Percentiles rank a stretch among this genome's conserved stretches.
Conservation (phyloP, 2,888 invertebrate genomes). For the Pardosa pseudoannulata region DNA sequence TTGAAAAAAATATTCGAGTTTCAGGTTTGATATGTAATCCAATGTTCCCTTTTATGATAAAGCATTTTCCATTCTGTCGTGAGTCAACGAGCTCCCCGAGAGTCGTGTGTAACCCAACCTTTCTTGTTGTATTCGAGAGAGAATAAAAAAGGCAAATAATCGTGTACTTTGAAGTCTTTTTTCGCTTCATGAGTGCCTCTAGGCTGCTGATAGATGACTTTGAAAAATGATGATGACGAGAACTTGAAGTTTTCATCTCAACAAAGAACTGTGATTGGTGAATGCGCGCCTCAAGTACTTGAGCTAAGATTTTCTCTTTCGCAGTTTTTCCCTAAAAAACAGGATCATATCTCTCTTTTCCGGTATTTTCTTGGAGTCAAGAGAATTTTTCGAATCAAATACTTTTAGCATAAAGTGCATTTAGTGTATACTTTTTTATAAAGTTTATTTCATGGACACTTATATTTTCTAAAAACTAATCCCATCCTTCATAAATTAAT, state of each 20-base stretch:
- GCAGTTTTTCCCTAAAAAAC: background rate
- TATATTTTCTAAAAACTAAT: too few relatives aligned
- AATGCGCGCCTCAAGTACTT: slow-evolving; percentile 39
- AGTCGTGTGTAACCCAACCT: too few relatives aligned
- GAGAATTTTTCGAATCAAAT: slow-evolving; percentile 23
- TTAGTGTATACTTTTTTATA: background rate
- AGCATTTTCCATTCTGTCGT: too few relatives aligned
- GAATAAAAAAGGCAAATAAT: background rate
- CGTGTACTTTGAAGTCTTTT: background rate
- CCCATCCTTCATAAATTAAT: too few relatives aligned
- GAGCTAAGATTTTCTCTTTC: slow-evolving; percentile 9
- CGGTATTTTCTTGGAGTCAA: slow-evolving; percentile 11
- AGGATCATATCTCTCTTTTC: slow-evolving; percentile 31
- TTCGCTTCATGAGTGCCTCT: slow-evolving; percentile 33
- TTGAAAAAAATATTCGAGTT: too few relatives aligned
- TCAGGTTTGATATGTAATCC: too few relatives aligned
- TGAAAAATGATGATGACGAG: slow-evolving; percentile 68
- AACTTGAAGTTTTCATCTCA: slow-evolving; percentile 54
- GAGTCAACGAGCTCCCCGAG: too few relatives aligned
- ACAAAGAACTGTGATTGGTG: slow-evolving; percentile 68
- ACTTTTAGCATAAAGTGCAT: background rate
- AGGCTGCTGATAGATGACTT: slow-evolving; percentile 63
- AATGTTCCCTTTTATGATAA: too few relatives aligned
- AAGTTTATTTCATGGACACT: background rate
- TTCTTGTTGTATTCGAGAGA: background rate